phyloP scores from a whole-genome alignment of 2,888 invertebrate species.

The Aproaerema taeniolella region DNA sequence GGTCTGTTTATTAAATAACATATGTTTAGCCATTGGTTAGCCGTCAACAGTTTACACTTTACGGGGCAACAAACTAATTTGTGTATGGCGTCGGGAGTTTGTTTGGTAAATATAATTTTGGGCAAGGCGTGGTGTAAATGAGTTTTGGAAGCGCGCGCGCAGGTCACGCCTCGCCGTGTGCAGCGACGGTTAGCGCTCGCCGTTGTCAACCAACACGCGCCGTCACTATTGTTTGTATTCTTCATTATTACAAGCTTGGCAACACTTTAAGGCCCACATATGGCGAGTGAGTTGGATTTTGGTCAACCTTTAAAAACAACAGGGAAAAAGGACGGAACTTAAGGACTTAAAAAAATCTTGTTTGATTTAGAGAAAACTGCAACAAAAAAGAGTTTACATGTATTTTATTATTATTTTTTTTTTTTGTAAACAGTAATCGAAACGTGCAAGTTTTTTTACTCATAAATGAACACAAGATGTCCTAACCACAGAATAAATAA shows the following conservation, averaged over 20 bases:
- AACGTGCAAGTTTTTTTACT: too few relatives aligned
- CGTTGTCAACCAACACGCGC: slow-evolving; percentile 58
- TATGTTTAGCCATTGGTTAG: slow-evolving; percentile 32
- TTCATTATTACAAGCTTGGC: slow-evolving; percentile 26
- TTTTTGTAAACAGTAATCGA: too few relatives aligned
- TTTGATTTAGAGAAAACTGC: too few relatives aligned
- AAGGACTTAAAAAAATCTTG: too few relatives aligned
- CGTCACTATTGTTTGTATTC: slow-evolving; percentile 38
- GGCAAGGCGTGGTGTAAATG: slow-evolving; percentile 40
- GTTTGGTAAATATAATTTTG: slow-evolving; percentile 48
- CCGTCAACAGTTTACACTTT: slow-evolving; percentile 40
- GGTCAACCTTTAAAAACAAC: too few relatives aligned
- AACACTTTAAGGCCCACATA: too few relatives aligned
- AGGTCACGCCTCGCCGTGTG: slow-evolving; percentile 40
- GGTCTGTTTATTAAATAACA: slow-evolving; percentile 41
- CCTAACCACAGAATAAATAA: too few relatives aligned
- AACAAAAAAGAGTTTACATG: too few relatives aligned
- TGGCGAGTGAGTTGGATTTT: too few relatives aligned
- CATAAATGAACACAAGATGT: too few relatives aligned
- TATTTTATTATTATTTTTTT: too few relatives aligned
- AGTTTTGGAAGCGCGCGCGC: slow-evolving; percentile 35
- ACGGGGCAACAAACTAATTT: slow-evolving; percentile 41
- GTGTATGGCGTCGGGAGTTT: slow-evolving; percentile 32
- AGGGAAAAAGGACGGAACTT: too few relatives aligned
- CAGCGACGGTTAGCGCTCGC: slow-evolving; percentile 43